A percentile compares a stretch with the other conserved stretches of the same genome.
phyloP scores from a whole-genome alignment of 2,888 invertebrate species.

The Autographa gamma region DNA sequence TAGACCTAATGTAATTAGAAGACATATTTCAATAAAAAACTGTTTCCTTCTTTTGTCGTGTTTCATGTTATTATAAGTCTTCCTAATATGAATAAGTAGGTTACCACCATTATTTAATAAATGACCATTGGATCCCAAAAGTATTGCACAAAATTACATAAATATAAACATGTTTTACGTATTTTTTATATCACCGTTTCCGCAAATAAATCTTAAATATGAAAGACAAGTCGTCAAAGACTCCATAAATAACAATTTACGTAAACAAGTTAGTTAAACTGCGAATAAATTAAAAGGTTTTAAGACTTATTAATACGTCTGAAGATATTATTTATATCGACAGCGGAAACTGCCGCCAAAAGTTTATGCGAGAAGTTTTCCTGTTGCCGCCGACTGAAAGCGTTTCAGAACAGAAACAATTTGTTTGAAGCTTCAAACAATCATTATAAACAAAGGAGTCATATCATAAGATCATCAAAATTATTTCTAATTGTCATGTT shows the following conservation, averaged over 20 bases:
- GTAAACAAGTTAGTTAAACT: constrained; percentile 34
- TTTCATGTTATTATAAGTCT: not conserved
- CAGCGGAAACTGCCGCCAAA: constrained; percentile 52
- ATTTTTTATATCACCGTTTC: not conserved
- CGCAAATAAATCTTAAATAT: constrained; percentile 8
- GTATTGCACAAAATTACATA: not conserved
- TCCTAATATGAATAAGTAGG: too few species aligned
- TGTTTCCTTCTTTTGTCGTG: not conserved
- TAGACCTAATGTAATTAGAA: too few species aligned
- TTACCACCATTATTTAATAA: too few species aligned
- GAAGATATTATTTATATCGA: constrained; percentile 53
- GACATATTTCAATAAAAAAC: too few species aligned
- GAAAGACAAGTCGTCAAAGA: constrained; percentile 22
- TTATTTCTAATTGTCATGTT: too few species aligned
- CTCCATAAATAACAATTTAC: constrained; percentile 26
- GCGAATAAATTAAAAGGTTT: constrained; percentile 53
- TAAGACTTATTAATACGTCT: constrained; percentile 28
- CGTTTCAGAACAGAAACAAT: not conserved
- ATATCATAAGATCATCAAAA: not conserved
- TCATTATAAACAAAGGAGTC: not conserved
- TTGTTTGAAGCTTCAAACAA: constrained; percentile 7
- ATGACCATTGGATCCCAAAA: too few species aligned
- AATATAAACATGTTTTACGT: not conserved
- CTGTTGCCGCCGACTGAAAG: constrained; percentile 41
- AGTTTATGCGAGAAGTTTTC: constrained; percentile 55